Percentiles rank a stretch among this genome's conserved stretches.
Conservation (phyloP, 2,888 invertebrate species). For the Drosophila aldrichi region DNA sequence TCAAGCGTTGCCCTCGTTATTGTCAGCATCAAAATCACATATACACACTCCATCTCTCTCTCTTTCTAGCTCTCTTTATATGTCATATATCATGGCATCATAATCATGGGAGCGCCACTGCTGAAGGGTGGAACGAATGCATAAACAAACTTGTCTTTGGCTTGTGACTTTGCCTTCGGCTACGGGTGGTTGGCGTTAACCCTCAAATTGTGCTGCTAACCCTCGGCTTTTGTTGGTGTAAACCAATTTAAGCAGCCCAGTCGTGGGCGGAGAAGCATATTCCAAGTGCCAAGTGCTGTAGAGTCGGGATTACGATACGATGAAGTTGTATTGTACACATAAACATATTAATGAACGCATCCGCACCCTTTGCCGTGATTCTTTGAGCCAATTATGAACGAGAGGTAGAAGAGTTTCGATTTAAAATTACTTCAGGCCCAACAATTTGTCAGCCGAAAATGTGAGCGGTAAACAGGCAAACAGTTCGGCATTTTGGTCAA, state of each 20-base stretch:
- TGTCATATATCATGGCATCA: slow-evolving; percentile 56
- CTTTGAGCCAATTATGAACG: slow-evolving; percentile 24
- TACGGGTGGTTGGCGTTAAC: slow-evolving; percentile 72
- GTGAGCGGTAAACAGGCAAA: slow-evolving; percentile 40
- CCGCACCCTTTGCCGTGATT: slow-evolving; percentile 18
- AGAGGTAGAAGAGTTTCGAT: slow-evolving; percentile 7
- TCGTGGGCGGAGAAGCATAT: slow-evolving; percentile 60
- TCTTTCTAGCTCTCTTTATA: not conserved
- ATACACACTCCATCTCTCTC: not conserved
- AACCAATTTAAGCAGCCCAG: slow-evolving; percentile 62
- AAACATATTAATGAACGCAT: slow-evolving; percentile 45
- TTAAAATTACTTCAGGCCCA: slow-evolving; percentile 9
- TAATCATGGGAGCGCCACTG: slow-evolving; percentile 19
- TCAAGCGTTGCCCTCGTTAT: slow-evolving; percentile 58
- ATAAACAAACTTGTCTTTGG: slow-evolving; percentile 37
- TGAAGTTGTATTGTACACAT: slow-evolving; percentile 58
- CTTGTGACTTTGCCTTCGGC: slow-evolving; percentile 50
- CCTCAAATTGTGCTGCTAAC: slow-evolving; percentile 33
- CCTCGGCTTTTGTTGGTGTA: slow-evolving; percentile 47
- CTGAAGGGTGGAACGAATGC: slow-evolving; percentile 63
- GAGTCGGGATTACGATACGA: slow-evolving; percentile 64
- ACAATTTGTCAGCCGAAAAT: slow-evolving; percentile 73
- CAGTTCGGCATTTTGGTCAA: slow-evolving; percentile 45
- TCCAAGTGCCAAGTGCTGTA: slow-evolving; percentile 56
- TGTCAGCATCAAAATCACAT: slow-evolving; percentile 48